Evolutionary conservation across 2,888 invertebrate species (phyloP).

Genomic region (Busseola fusca): DNA sequence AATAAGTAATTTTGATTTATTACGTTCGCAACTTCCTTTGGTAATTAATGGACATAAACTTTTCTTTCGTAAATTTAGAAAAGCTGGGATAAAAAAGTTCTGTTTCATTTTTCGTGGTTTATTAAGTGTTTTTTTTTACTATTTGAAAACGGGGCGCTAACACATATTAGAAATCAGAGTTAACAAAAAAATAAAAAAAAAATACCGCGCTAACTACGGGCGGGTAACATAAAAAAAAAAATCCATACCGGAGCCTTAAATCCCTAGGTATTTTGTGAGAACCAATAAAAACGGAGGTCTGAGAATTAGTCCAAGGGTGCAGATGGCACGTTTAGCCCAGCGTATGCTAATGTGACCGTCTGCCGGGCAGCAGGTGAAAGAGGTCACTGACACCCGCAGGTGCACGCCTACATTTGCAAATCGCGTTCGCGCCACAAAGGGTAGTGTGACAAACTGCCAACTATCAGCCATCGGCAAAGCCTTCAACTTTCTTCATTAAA

Average conservation of each 20-base stretch:
- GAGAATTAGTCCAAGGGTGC: slow-evolving; percentile 57
- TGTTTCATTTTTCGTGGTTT: neutral
- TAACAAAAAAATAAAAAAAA: neutral
- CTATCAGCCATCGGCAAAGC: slow-evolving; percentile 58
- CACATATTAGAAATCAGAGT: neutral
- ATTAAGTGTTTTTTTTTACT: no score
- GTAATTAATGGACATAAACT: slow-evolving; percentile 4
- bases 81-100: neutral
- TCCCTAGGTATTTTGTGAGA: slow-evolving; percentile 12
- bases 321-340: slow-evolving; percentile 64
- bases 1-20: slow-evolving; percentile 7
- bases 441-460: slow-evolving; percentile 46
- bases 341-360: slow-evolving; percentile 76
- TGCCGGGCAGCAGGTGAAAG: slow-evolving; percentile 81
- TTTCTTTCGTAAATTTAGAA: slow-evolving; percentile 4
- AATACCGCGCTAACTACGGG: no score
- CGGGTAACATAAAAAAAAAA: no score
- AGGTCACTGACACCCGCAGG: slow-evolving; percentile 83
- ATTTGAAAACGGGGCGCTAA: neutral
- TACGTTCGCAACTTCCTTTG: slow-evolving; percentile 4
- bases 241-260: neutral
- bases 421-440: slow-evolving; percentile 62
- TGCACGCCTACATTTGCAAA: slow-evolving; percentile 66
- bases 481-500: slow-evolving; percentile 70
- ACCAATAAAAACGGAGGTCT: slow-evolving; percentile 23